These are phyloP conservation scores for Chlorocebus sabaeus DNA, from an alignment of 2,113 vertebrate species.

Conservation along the genomic window DNA sequence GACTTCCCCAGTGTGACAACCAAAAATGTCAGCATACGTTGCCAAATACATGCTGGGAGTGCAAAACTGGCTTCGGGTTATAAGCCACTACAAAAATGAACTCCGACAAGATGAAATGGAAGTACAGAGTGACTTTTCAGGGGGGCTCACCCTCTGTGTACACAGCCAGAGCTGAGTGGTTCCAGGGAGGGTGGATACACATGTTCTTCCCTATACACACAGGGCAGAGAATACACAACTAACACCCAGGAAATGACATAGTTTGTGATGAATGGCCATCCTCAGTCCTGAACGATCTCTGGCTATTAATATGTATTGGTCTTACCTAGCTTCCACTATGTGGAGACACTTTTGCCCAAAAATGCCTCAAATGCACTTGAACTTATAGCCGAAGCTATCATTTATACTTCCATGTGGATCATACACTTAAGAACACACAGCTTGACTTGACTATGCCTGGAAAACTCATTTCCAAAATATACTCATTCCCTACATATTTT, in stretches of 20 bases:
- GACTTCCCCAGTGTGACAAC: not conserved
- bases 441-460: not conserved
- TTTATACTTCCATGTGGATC: not conserved
- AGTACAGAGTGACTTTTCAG: not conserved
- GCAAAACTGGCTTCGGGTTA: not conserved
- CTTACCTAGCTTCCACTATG: not conserved
- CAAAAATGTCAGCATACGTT: not conserved
- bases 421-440: not conserved
- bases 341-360: not conserved
- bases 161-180: not conserved
- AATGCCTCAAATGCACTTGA: not conserved
- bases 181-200: not conserved
- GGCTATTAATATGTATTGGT: not conserved
- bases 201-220: not conserved
- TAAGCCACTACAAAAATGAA: not conserved
- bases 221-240: not conserved
- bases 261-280: not conserved
- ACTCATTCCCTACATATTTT: not conserved
- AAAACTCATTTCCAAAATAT: not conserved
- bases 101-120: not conserved
- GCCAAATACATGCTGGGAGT: not conserved
- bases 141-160: fast-evolving
- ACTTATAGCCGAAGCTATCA: not conserved
- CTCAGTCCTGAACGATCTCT: not conserved
- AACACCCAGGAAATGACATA: not conserved